Evolutionary conservation across 2,113 vertebrate species (phyloP).

Genomic region (Elgaria multicarinata): DNA sequence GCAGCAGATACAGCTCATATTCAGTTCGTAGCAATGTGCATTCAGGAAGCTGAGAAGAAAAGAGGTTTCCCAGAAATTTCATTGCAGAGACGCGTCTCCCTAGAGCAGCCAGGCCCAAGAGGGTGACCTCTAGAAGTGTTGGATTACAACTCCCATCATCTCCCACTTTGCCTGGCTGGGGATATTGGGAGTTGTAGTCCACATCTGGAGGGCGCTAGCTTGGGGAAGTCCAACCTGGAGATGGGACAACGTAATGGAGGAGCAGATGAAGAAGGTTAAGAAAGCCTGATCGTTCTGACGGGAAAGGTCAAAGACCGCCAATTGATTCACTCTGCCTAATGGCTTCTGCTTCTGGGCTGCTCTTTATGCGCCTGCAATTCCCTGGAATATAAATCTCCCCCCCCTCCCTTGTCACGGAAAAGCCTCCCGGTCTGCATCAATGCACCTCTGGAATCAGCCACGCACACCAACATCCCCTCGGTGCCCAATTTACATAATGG

Average conservation of each 20-base stretch:
- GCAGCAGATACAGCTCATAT: too few species aligned
- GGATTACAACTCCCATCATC: too few species aligned
- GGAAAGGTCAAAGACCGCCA: neutral
- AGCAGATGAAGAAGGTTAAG: neutral
- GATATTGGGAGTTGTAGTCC: too few species aligned
- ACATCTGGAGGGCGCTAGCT: too few species aligned
- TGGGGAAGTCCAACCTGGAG: too few species aligned
- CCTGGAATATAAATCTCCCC: neutral
- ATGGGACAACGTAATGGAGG: too few species aligned
- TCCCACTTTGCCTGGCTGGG: too few species aligned
- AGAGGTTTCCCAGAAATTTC: neutral
- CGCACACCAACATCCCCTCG: neutral
- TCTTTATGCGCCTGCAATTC: neutral
- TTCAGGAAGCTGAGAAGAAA: neutral
- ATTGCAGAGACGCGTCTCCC: neutral
- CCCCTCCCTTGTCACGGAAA: neutral
- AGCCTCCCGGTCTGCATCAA: neutral
- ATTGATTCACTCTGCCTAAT: neutral
- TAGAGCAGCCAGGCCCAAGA: neutral
- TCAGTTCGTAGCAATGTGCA: neutral
- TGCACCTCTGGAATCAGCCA: neutral
- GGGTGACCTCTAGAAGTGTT: too few species aligned
- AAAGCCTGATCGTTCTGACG: neutral
- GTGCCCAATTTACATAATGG: conserved; percentile 6
- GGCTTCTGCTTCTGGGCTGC: neutral